A percentile compares a stretch with the other conserved stretches of the same genome.
These are phyloP conservation scores for Psilopsiagon aurifrons DNA, from an alignment of 2,113 vertebrate species.

Conservation along the genomic window DNA sequence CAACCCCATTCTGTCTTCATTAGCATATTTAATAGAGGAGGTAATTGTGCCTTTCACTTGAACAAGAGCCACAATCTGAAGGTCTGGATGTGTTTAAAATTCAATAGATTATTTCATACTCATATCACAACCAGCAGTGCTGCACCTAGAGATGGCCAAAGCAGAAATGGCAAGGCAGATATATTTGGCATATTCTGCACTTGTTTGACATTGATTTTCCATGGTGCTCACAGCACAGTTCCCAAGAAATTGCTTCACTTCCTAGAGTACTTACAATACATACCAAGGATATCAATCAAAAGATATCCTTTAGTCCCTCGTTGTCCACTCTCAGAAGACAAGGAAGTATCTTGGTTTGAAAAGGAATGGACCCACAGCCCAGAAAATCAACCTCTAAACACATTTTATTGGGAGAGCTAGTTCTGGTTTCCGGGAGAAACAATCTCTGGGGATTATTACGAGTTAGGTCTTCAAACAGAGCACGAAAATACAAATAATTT, in stretches of 20 bases:
- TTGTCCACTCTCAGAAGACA: background rate
- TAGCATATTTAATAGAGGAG: slow-evolving; percentile 54
- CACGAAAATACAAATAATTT: background rate
- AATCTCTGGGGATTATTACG: background rate
- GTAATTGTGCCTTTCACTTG: slow-evolving; percentile 4
- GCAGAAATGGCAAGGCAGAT: background rate
- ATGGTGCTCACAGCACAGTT: background rate
- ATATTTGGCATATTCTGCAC: background rate
- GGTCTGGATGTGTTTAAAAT: background rate
- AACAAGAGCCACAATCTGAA: background rate
- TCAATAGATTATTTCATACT: background rate
- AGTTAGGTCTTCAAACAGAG: background rate
- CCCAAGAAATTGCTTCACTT: background rate
- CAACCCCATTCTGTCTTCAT: background rate
- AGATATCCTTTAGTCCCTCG: background rate
- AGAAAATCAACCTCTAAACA: background rate
- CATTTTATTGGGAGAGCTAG: background rate
- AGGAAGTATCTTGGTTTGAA: background rate
- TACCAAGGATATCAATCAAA: background rate
- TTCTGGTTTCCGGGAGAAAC: background rate
- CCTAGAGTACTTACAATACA: background rate
- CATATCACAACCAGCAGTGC: rapidly evolving
- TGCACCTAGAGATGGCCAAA: background rate
- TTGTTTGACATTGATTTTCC: background rate
- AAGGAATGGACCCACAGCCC: background rate